These are phyloP conservation scores for Acleris sparsana DNA, from an alignment of 2,888 invertebrate species.

Conservation along the genomic window DNA sequence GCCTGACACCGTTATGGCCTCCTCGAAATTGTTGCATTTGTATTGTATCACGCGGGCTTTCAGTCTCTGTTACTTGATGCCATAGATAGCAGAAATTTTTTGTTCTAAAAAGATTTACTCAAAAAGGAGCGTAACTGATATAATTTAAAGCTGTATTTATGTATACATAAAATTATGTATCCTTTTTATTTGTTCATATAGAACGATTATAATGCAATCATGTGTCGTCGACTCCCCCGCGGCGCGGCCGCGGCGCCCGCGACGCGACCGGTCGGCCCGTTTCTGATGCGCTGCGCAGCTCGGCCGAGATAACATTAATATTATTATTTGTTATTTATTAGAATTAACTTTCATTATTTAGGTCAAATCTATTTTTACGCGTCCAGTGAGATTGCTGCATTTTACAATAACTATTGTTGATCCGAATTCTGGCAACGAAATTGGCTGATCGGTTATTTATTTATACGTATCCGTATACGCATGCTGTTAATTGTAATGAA, in stretches of 20 bases:
- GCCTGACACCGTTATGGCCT: constrained; percentile 10
- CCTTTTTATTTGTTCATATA: constrained; percentile 40
- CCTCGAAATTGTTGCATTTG: constrained; percentile 4
- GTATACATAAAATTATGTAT: constrained; percentile 40
- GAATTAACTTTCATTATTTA: constrained; percentile 36
- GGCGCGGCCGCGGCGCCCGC: constrained; percentile 1
- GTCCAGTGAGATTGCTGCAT: constrained; percentile 45
- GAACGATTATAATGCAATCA: constrained; percentile 38
- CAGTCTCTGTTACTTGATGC: constrained; percentile 11
- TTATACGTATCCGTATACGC: constrained; percentile 26
- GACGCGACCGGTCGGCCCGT: constrained; percentile 44
- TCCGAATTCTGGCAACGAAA: constrained; percentile 42
- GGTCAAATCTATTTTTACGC: constrained; percentile 39
- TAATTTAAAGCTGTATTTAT: constrained; percentile 35
- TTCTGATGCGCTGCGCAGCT: constrained; percentile 38
- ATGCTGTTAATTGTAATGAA: constrained; percentile 40
- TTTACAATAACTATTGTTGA: constrained; percentile 38
- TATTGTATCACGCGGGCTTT: constrained; percentile 10
- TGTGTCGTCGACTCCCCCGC: constrained; percentile 33
- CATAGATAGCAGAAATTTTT: constrained; percentile 29
- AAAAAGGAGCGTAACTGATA: constrained; percentile 32
- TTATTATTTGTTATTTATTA: constrained; percentile 33
- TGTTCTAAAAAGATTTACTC: constrained; percentile 36
- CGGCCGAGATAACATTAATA: constrained; percentile 8
- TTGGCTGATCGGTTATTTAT: constrained; percentile 46